Conservation (phyloP, 2,888 invertebrate genomes). For the Biston stratarius region DNA sequence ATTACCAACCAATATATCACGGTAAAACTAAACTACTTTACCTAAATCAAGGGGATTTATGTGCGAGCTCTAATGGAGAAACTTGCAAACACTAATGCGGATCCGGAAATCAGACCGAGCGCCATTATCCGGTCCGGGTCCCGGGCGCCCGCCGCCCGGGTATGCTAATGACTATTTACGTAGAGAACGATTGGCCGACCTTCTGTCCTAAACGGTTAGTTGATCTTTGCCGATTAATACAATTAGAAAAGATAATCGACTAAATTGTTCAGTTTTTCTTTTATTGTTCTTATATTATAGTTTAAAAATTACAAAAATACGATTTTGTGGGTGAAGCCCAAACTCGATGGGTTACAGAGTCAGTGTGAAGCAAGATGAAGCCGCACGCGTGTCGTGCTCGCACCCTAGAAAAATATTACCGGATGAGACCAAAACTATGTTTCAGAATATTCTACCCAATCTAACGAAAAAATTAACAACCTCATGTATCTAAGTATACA, state of each 20-base stretch:
- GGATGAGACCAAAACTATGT: too few species aligned
- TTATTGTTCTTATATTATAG: too few species aligned
- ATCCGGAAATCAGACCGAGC: constrained; percentile 49
- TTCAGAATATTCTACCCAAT: too few species aligned
- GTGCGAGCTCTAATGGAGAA: constrained; percentile 58
- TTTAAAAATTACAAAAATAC: too few species aligned
- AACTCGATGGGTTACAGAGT: too few species aligned
- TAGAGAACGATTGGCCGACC: constrained; percentile 25
- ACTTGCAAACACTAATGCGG: constrained; percentile 57
- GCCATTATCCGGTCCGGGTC: constrained; percentile 26
- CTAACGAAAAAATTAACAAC: too few species aligned
- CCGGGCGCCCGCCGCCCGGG: constrained; percentile 22
- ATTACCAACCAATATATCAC: constrained; percentile 45
- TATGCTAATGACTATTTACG: constrained; percentile 52
- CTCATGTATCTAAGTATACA: too few species aligned
- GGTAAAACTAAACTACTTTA: constrained; percentile 42
- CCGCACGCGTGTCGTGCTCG: too few species aligned
- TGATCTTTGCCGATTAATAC: constrained; percentile 17
- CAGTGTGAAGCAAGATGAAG: too few species aligned
- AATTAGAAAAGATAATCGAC: neutral
- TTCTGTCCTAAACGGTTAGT: constrained; percentile 22
- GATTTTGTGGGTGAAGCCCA: too few species aligned
- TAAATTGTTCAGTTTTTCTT: too few species aligned
- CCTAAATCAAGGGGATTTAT: constrained; percentile 69
- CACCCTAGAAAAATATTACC: too few species aligned